Evolutionary conservation across 2,888 invertebrate genomes (phyloP).

Genomic region (Erannis defoliaria): DNA sequence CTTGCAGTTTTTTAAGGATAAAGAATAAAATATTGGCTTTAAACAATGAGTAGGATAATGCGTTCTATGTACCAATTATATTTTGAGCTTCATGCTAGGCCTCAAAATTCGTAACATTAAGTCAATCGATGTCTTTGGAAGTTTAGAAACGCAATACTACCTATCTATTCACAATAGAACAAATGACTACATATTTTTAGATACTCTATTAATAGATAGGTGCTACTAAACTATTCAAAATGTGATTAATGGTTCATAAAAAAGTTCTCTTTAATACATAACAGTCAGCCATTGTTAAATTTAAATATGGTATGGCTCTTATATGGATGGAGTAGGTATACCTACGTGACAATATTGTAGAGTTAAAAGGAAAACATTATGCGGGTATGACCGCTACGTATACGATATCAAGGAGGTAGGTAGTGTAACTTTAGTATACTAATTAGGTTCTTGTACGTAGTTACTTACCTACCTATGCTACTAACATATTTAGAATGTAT

Average conservation of each 20-base stretch:
- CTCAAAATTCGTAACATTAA: too few relatives aligned
- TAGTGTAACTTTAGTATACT: not conserved
- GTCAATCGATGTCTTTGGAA: too few relatives aligned
- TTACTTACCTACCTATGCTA: too few relatives aligned
- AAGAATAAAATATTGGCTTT: too few relatives aligned
- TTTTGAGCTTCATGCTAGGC: too few relatives aligned
- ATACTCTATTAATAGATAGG: not conserved
- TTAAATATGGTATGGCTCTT: constrained; percentile 35
- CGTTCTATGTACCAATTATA: too few relatives aligned
- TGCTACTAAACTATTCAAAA: constrained; percentile 14
- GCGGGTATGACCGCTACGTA: not conserved
- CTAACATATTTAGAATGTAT: too few relatives aligned
- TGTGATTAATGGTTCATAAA: constrained; percentile 36
- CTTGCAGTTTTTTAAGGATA: too few relatives aligned
- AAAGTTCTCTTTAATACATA: constrained; percentile 27
- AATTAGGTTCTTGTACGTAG: not conserved
- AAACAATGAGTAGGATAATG: too few relatives aligned
- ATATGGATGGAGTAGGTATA: constrained; percentile 33
- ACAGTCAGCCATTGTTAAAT: constrained; percentile 40
- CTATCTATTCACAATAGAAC: not conserved
- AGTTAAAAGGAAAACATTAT: constrained; percentile 34
- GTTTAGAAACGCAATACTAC: too few relatives aligned
- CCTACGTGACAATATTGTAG: constrained; percentile 37
- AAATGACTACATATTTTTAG: not conserved
- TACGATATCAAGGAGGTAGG: too few relatives aligned